Conservation (phyloP, 1,140 invertebrate species). For the Lucilia cuprina region DNA sequence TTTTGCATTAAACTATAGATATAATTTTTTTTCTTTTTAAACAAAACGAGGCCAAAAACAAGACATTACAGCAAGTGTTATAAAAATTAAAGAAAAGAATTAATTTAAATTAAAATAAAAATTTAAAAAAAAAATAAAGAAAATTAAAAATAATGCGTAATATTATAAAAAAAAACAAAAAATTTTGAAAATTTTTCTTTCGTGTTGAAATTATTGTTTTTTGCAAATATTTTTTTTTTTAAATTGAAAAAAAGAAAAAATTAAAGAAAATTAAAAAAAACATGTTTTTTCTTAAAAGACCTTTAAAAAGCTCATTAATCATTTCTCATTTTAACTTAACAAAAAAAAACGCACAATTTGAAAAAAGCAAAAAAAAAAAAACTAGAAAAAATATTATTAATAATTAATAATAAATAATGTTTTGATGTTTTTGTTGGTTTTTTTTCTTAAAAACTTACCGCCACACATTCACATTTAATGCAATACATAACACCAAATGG, state of each 20-base stretch:
- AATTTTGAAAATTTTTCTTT: too few species aligned
- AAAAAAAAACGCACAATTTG: not conserved
- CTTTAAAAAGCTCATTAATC: conserved; percentile 61
- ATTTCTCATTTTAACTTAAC: conserved; percentile 37
- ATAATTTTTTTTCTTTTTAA: not conserved
- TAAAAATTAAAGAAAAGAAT: not conserved
- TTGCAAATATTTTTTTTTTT: not conserved
- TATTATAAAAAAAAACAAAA: too few species aligned
- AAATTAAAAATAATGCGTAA: not conserved
- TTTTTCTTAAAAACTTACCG: conserved; percentile 71
- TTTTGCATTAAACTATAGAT: not conserved
- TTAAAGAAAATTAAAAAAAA: not conserved
- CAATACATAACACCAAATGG: conserved; percentile 93
- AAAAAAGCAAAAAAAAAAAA: conserved; percentile 9
- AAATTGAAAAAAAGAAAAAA: not conserved
- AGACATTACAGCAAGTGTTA: conserved; percentile 9
- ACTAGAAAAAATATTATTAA: not conserved
- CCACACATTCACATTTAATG: conserved; percentile 90
- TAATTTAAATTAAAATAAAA: not conserved
- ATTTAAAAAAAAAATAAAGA: not conserved
- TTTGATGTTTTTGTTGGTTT: not conserved
- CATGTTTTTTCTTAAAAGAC: conserved; percentile 41
- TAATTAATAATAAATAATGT: not conserved
- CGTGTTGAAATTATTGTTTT: too few species aligned
- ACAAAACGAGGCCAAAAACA: conserved; percentile 17